Evolutionary conservation across 2,888 invertebrate genomes (phyloP), one percentile per base, ranked within the genome.

Genomic region (Agonopterix subpropinquella): DNA sequence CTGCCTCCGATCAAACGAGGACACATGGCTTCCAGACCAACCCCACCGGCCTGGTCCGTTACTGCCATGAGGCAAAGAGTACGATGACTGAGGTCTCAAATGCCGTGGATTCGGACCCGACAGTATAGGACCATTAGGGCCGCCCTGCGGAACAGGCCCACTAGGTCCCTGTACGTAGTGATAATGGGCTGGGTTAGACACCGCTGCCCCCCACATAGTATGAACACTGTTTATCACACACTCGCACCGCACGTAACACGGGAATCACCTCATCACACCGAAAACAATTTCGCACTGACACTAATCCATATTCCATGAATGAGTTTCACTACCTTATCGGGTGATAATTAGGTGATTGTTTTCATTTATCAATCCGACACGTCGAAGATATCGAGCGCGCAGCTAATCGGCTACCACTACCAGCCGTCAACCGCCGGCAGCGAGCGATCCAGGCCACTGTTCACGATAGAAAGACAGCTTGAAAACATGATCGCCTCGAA

Each of bases 31-130:
- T 61, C 90, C 90, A 35, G 86, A 75, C 83, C 89, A 88, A 59
- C 90, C 87, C 90, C 90, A 80, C 54, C 89, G 77, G 64, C 89
- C 80, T 57, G 90, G 83, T 59, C 89, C 81, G 72, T 90, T 87
- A 73, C 88, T 81, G 61, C 89, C 84, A 71, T 91, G 90, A 10
- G 88, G 90, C 61, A 90, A 68, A 56, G 90, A 89, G 68, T 89
- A 89, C 52, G 85, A 87, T n/a, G 85, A 84, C 63, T 87, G 87
- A 28, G 88, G 88, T 54, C 85, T 69, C 54, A 89, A 64, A 58
- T 84, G 81, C 53, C 77, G 77, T 42, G 70, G 62, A 50, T 65
- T 72, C 67, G 87, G 85, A 35, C 85, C 84, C 1, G 77, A 65
- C 54, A 86, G 59, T 48, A 86, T 62, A 8, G 85, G 86, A 9